These are phyloP conservation scores for Ectobius pallidus DNA, from an alignment of 2,888 invertebrate species.

Conservation along the genomic window DNA sequence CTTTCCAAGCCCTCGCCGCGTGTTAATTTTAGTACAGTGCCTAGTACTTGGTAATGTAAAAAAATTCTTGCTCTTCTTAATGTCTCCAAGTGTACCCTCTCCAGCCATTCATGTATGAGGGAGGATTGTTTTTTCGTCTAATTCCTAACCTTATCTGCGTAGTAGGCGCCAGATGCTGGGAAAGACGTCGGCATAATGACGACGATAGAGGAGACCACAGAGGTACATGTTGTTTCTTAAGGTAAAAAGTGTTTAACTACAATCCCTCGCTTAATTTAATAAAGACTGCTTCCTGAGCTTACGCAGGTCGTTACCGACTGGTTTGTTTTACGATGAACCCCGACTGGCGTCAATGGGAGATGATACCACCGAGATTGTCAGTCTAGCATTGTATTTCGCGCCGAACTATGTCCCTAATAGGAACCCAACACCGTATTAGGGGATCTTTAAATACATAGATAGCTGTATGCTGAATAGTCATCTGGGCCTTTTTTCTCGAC, in stretches of 20 bases:
- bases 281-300: background rate
- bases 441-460: no score
- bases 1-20: no score
- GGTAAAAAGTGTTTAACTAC: background rate
- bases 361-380: no score
- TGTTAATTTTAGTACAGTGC: no score
- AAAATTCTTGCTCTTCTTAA: background rate
- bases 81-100: background rate
- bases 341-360: no score
- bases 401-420: no score
- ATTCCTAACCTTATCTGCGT: slow-evolving; percentile 26
- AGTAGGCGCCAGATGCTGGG: slow-evolving; percentile 17
- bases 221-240: background rate
- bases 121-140: background rate
- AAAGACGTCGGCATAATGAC: slow-evolving; percentile 1
- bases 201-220: slow-evolving; percentile 2
- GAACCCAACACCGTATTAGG: no score
- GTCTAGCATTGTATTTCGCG: no score
- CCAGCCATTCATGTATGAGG: background rate
- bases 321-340: no score
- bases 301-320: no score
- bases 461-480: no score
- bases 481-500: no score
- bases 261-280: background rate
- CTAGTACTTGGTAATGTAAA: background rate